A percentile compares a stretch with the other conserved stretches of the same genome.
Evolutionary conservation across 2,113 vertebrate genomes (phyloP).

Genomic region (Perccottus glenii): DNA sequence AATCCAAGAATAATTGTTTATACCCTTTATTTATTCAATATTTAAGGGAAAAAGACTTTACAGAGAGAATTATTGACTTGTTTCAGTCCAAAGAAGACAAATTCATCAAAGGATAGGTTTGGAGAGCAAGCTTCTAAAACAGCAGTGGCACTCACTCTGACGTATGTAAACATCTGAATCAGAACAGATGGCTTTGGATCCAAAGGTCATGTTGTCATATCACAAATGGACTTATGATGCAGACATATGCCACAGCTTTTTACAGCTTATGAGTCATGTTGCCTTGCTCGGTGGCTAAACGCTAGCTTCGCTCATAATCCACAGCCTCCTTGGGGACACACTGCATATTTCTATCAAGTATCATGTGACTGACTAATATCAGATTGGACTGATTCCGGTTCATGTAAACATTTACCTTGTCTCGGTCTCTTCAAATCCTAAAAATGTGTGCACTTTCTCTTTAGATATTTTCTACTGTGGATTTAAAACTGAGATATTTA

Average conservation of each 20-base stretch:
- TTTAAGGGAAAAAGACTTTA: neutral
- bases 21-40: neutral
- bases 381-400: too few species aligned
- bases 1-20: neutral
- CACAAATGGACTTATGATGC: slow-evolving; percentile 65
- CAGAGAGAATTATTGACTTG: slow-evolving; percentile 14
- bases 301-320: slow-evolving; percentile 79
- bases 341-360: too few species aligned
- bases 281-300: slow-evolving; percentile 53
- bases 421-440: too few species aligned
- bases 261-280: slow-evolving; percentile 74
- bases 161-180: slow-evolving; percentile 47
- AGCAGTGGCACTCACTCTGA: slow-evolving; percentile 16
- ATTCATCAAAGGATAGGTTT: slow-evolving; percentile 8
- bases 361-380: too few species aligned
- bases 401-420: too few species aligned
- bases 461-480: too few species aligned
- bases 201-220: slow-evolving; percentile 70
- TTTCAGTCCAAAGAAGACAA: too few species aligned
- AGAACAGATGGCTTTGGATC: slow-evolving; percentile 62
- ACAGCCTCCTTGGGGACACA: slow-evolving; percentile 75
- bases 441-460: too few species aligned
- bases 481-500: too few species aligned
- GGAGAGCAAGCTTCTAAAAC: slow-evolving; percentile 16
- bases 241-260: slow-evolving; percentile 63